A percentile compares a stretch with the other conserved stretches of the same genome.
These are phyloP conservation scores for Agapornis roseicollis DNA, from an alignment of 2,113 vertebrate species.

Conservation along the genomic window DNA sequence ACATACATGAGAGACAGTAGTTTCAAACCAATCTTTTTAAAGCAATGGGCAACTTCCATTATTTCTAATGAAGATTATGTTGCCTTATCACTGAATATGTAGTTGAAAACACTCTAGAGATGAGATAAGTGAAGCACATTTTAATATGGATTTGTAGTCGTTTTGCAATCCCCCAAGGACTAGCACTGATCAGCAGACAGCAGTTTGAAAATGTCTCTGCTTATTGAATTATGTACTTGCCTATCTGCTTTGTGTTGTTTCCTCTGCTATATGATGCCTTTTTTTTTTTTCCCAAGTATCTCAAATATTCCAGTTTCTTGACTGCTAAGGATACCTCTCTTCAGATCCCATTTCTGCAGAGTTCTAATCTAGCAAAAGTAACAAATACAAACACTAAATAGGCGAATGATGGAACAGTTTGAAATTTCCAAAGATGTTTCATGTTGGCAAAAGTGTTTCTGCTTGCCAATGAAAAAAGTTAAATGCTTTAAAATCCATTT, in stretches of 20 bases:
- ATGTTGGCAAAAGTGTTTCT: neutral
- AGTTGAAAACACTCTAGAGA: conserved; percentile 7
- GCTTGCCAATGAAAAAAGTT: neutral
- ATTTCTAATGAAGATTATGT: neutral
- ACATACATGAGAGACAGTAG: neutral
- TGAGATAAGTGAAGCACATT: neutral
- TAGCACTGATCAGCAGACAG: neutral
- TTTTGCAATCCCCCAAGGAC: neutral
- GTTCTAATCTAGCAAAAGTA: neutral
- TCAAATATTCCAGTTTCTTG: neutral
- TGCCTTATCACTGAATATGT: neutral
- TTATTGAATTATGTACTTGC: neutral
- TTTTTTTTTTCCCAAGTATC: neutral
- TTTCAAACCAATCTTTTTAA: neutral
- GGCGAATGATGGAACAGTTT: neutral
- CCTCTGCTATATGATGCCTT: neutral
- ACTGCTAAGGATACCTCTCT: neutral
- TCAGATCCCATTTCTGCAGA: neutral
- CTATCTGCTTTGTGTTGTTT: neutral
- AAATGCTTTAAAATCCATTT: neutral
- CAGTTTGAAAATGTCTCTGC: neutral
- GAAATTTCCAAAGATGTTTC: neutral
- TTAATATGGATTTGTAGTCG: neutral
- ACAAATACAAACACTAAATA: neutral
- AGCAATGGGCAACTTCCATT: neutral